Base-by-base conservation (phyloP, 2,797 vertebrate genomes). In the Arnoldichthys spilopterus region DNA sequence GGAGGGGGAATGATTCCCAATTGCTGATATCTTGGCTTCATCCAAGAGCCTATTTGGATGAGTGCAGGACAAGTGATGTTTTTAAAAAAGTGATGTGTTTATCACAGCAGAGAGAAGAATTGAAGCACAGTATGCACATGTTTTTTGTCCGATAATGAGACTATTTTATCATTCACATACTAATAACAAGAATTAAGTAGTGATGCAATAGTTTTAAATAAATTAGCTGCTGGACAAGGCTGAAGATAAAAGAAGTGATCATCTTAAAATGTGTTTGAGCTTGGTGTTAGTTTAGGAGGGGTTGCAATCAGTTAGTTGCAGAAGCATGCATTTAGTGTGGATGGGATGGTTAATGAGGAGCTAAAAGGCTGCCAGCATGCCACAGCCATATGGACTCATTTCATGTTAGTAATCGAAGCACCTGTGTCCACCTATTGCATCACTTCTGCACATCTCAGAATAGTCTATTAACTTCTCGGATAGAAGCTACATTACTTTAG, bases 1-100 rank as follows among this genome's bases (percentile, higher is more conserved):
- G 43, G 77, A 77, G 54, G 71, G 49, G 84, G 76, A 83, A 81
- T 69, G 66, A 76, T 81, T 84, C 64, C 83, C 83, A 78, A 81
- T 81, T 83, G 82, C 80, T 81, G 85, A 85, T 81, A 85, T 87
- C 78, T 87, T 82, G 77, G 82, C 81, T 76, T 68, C 32, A 69
- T 76, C 75, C 78, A 78, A 74, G 76, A 85, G 79, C 77, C 51
- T 71, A 83, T 79, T 84, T 81, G 80, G 84, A 85, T 62, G 78
- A 78, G 58, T 40, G 67, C 74, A 75, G 82, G 78, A 85, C 81
- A 82, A 85, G 77, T 59, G 66, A 12, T 20, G 58, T 56, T 47
- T 54, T 53, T 78, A 49, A 63, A 70, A 82, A 58, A 53, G 64
- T 34, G 74, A 80, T 51, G 74, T 72, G 81, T 82, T 81, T 79